Conservation (phyloP, 2,888 invertebrate species). For the Polydrusus tereticollis region DNA sequence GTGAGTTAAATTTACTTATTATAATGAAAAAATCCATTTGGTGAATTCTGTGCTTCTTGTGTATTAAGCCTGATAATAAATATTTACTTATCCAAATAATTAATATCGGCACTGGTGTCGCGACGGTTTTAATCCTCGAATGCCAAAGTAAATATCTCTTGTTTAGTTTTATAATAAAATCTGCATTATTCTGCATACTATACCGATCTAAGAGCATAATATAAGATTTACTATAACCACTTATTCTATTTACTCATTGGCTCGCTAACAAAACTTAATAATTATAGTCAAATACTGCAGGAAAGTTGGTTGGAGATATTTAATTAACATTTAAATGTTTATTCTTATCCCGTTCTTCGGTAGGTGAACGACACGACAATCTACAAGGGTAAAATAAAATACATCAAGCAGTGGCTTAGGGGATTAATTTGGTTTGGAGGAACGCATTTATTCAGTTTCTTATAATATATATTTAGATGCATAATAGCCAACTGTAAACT, state of each 20-base stretch:
- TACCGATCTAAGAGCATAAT: not conserved
- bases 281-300: not conserved
- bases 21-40: too few relatives aligned
- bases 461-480: too few relatives aligned
- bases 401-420: too few relatives aligned
- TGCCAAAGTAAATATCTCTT: not conserved
- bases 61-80: too few relatives aligned
- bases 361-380: not conserved
- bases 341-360: not conserved
- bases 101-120: too few relatives aligned
- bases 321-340: not conserved
- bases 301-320: not conserved
- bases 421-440: too few relatives aligned
- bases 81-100: too few relatives aligned
- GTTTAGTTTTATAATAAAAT: not conserved
- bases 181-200: not conserved
- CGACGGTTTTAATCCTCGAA: too few relatives aligned
- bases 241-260: not conserved
- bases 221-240: not conserved
- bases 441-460: too few relatives aligned
- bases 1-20: too few relatives aligned
- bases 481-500: too few relatives aligned
- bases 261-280: not conserved
- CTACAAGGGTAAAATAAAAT: not conserved
- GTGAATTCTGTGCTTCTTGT: too few relatives aligned